Percentiles rank a stretch among this genome's conserved stretches.
These are phyloP conservation scores for Cebidichthys violaceus DNA, from an alignment of 2,113 vertebrate species.

Conservation along the genomic window DNA sequence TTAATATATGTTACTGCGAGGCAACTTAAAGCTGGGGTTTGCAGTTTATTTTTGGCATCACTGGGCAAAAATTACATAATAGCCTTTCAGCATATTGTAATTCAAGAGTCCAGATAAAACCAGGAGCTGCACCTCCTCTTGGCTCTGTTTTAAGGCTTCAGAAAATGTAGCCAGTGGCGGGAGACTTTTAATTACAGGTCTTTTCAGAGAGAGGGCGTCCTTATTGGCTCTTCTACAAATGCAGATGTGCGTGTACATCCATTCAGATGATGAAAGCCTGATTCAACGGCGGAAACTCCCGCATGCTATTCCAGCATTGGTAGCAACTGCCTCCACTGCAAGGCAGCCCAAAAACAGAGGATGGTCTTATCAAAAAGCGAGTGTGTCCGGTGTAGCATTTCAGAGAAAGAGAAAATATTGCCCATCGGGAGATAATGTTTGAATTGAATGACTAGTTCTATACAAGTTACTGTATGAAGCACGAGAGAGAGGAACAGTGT, in stretches of 20 bases:
- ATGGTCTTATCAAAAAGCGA: neutral
- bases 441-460: too few relatives aligned
- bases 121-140: neutral
- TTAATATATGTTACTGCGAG: constrained; percentile 18
- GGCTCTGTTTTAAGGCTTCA: neutral
- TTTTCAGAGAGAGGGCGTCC: neutral
- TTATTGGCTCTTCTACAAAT: neutral
- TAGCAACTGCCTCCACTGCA: neutral
- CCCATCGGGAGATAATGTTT: too few relatives aligned
- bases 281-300: neutral
- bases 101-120: neutral
- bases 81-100: neutral
- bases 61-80: neutral
- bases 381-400: neutral
- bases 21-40: neutral
- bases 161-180: neutral
- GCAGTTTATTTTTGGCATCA: neutral
- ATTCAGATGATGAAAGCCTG: neutral
- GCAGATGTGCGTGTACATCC: neutral
- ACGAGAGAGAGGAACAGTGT: too few relatives aligned
- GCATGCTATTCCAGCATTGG: neutral
- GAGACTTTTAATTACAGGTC: neutral
- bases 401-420: neutral
- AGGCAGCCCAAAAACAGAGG: neutral
- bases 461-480: too few relatives aligned